These are phyloP conservation scores for Microctonus brassicae DNA, from an alignment of 2,888 invertebrate genomes.

Conservation along the genomic window DNA sequence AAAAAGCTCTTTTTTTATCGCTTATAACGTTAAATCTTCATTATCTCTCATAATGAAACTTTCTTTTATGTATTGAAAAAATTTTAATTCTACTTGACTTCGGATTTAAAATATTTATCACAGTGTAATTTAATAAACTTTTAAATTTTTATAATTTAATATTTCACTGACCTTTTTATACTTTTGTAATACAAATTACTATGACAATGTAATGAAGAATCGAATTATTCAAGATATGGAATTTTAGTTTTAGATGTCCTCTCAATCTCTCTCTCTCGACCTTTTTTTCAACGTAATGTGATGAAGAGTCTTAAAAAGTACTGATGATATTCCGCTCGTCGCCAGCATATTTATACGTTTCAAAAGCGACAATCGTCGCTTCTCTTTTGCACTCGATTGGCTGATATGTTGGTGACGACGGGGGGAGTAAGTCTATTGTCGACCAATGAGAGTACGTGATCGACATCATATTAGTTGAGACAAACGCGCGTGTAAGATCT, in stretches of 20 bases:
- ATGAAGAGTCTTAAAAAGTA: slow-evolving; percentile 50
- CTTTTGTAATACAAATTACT: too few relatives aligned
- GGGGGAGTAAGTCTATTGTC: slow-evolving; percentile 34
- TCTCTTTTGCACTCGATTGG: slow-evolving; percentile 64
- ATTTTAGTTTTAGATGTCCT: not conserved
- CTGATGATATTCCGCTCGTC: slow-evolving; percentile 56
- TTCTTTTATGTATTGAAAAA: not conserved
- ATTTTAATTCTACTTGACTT: not conserved
- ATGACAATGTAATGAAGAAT: too few relatives aligned
- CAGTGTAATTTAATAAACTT: not conserved
- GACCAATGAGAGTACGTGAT: slow-evolving; percentile 40
- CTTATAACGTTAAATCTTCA: not conserved
- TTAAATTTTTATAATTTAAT: too few relatives aligned
- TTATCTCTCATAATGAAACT: too few relatives aligned
- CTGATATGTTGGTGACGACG: slow-evolving; percentile 37
- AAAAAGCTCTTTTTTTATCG: too few relatives aligned
- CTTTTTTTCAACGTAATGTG: slow-evolving; percentile 33
- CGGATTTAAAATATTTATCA: not conserved
- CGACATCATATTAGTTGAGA: slow-evolving; percentile 29
- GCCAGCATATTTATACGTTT: slow-evolving; percentile 68
- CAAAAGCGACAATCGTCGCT: slow-evolving; percentile 62
- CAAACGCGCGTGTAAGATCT: slow-evolving; percentile 18
- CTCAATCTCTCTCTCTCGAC: too few relatives aligned
- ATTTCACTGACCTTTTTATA: not conserved
- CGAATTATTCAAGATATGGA: too few relatives aligned